Conservation (phyloP, 2,113 vertebrate species). For the Silurus meridionalis region DNA sequence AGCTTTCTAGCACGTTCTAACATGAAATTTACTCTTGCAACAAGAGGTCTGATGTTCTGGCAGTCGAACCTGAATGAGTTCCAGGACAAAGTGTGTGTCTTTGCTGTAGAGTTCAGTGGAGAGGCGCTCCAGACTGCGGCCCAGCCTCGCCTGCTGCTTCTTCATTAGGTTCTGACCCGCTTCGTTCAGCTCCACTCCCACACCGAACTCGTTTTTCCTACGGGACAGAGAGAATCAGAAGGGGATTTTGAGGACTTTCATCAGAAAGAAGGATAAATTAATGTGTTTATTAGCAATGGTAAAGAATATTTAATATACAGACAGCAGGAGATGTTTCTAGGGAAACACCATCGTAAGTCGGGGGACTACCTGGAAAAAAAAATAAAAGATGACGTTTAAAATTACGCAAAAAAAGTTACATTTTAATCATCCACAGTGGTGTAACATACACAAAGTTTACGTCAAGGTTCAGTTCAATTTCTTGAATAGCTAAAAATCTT, state of each 20-base stretch:
- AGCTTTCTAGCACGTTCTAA: background rate
- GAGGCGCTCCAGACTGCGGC: conserved; percentile 77
- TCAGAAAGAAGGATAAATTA: background rate
- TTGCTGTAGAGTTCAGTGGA: conserved; percentile 81
- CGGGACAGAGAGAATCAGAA: background rate
- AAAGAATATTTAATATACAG: background rate
- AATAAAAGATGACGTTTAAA: background rate
- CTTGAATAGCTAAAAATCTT: too few relatives aligned
- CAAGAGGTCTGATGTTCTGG: background rate
- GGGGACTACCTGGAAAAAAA: too few relatives aligned
- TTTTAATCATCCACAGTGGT: too few relatives aligned
- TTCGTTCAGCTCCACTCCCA: conserved; percentile 71
- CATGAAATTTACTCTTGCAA: background rate
- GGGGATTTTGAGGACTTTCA: background rate
- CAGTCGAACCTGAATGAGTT: conserved; percentile 75
- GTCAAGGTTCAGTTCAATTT: too few relatives aligned
- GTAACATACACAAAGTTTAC: too few relatives aligned
- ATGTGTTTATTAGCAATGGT: background rate
- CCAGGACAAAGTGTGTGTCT: conserved; percentile 80
- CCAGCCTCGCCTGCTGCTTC: conserved; percentile 73
- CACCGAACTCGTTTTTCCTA: conserved; percentile 77
- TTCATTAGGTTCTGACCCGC: conserved; percentile 72
- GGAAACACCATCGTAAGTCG: too few relatives aligned
- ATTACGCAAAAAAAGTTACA: background rate
- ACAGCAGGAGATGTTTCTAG: too few relatives aligned